Conservation (phyloP, 2,888 invertebrate genomes). For the Tricholauxania praeusta region DNA sequence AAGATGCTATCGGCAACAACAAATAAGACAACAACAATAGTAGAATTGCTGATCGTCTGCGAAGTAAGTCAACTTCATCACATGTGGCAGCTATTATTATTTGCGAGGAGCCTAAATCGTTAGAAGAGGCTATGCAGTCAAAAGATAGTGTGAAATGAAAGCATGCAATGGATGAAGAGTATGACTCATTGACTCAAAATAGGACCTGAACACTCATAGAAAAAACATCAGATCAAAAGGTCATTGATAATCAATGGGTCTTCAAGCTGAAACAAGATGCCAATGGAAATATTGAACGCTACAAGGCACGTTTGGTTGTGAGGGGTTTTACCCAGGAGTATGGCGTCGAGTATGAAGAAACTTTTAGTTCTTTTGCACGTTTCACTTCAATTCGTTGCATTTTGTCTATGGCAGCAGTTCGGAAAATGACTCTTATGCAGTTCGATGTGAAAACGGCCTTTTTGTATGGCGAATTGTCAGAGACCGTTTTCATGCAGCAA, state of each 20-base stretch:
- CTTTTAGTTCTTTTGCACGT: constrained; percentile 53
- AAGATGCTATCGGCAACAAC: constrained; percentile 65
- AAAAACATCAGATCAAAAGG: constrained; percentile 25
- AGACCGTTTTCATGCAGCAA: constrained; percentile 44
- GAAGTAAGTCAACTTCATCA: constrained; percentile 23
- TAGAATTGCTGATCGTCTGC: constrained; percentile 19
- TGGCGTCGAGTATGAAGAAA: constrained; percentile 49
- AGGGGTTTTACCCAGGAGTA: constrained; percentile 46
- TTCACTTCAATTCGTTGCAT: constrained; percentile 50
- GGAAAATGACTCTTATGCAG: constrained; percentile 42
- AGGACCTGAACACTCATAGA: constrained; percentile 27
- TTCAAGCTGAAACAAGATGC: constrained; percentile 43
- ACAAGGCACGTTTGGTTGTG: constrained; percentile 44
- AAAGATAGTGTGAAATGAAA: constrained; percentile 26
- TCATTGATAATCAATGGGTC: constrained; percentile 45
- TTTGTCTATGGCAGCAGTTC: constrained; percentile 43
- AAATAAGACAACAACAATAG: too few species aligned
- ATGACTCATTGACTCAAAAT: constrained; percentile 36
- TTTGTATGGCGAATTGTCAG: constrained; percentile 44
- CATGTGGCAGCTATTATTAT: too few species aligned
- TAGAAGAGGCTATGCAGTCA: constrained; percentile 43
- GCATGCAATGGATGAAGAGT: constrained; percentile 47
- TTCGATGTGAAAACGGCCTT: constrained; percentile 48
- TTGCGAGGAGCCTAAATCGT: too few species aligned
- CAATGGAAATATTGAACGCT: constrained; percentile 27